A percentile compares a stretch with the other conserved stretches of the same genome.
Evolutionary conservation across 2,113 vertebrate species (phyloP).

Genomic region (Prunella fulvescens): DNA sequence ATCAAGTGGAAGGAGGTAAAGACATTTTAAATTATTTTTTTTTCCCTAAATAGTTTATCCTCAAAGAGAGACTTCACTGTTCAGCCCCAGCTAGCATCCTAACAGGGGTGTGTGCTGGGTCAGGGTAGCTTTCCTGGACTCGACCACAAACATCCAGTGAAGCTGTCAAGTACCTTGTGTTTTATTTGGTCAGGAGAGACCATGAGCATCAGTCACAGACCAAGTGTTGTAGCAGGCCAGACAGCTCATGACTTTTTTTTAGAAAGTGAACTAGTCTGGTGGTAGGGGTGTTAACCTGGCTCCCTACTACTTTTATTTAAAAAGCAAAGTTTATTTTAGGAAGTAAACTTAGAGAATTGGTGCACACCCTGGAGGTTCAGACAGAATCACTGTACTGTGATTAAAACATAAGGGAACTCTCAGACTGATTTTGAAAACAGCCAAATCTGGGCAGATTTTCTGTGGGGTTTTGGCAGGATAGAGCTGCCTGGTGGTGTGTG

Average conservation of each 20-base stretch:
- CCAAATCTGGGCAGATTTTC: background rate
- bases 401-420: background rate
- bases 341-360: background rate
- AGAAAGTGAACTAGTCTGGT: background rate
- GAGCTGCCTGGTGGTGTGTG: background rate
- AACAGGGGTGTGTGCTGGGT: background rate
- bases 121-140: background rate
- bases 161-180: background rate
- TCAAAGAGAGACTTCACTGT: background rate
- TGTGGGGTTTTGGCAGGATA: background rate
- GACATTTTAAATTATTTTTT: background rate
- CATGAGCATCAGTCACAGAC: background rate
- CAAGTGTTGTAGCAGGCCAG: background rate
- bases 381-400: background rate
- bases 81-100: background rate
- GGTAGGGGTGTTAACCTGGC: background rate
- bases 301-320: background rate
- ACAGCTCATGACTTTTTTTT: background rate
- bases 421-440: background rate
- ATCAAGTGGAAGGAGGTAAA: slow-evolving; percentile 70
- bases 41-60: background rate
- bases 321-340: background rate
- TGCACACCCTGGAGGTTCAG: background rate
- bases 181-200: background rate
- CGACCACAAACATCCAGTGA: background rate